A percentile compares a stretch with the other conserved stretches of the same genome.
These are phyloP conservation scores for Listrodromus nycthemerus DNA, from an alignment of 2,888 invertebrate genomes.

Conservation along the genomic window DNA sequence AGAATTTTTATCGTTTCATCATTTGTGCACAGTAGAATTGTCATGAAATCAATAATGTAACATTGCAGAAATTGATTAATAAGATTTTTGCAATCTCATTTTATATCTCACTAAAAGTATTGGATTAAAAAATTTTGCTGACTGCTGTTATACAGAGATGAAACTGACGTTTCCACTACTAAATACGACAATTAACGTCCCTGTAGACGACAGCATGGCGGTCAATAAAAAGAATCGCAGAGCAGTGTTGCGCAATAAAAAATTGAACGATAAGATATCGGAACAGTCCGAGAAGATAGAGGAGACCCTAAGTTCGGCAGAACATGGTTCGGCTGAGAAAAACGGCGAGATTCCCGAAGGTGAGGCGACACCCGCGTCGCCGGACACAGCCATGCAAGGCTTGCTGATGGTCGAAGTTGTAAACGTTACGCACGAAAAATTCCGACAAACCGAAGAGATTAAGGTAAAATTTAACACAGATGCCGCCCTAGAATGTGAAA, in stretches of 20 bases:
- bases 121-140: slow-evolving; percentile 14
- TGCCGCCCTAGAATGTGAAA: no score
- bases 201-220: slow-evolving; percentile 90
- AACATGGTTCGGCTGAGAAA: slow-evolving; percentile 55
- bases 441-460: slow-evolving; percentile 96
- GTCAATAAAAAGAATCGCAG: slow-evolving; percentile 83
- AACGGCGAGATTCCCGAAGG: slow-evolving; percentile 52
- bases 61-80: not conserved
- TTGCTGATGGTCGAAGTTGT: slow-evolving; percentile 97
- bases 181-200: slow-evolving; percentile 93
- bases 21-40: not conserved
- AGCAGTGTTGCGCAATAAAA: slow-evolving; percentile 75
- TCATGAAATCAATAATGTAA: not conserved
- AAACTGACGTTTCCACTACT: slow-evolving; percentile 93
- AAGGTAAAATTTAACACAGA: slow-evolving; percentile 86
- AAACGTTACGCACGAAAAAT: slow-evolving; percentile 95
- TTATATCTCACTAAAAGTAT: not conserved
- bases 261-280: slow-evolving; percentile 68
- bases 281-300: slow-evolving; percentile 64
- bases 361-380: slow-evolving; percentile 54
- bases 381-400: slow-evolving; percentile 81
- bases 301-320: slow-evolving; percentile 65
- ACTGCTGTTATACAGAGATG: slow-evolving; percentile 86
- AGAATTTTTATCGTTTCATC: not conserved
- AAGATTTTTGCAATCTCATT: not conserved